Conservation (phyloP, 2,888 invertebrate species). For the Scaptodrosophila latifasciaeformis region DNA sequence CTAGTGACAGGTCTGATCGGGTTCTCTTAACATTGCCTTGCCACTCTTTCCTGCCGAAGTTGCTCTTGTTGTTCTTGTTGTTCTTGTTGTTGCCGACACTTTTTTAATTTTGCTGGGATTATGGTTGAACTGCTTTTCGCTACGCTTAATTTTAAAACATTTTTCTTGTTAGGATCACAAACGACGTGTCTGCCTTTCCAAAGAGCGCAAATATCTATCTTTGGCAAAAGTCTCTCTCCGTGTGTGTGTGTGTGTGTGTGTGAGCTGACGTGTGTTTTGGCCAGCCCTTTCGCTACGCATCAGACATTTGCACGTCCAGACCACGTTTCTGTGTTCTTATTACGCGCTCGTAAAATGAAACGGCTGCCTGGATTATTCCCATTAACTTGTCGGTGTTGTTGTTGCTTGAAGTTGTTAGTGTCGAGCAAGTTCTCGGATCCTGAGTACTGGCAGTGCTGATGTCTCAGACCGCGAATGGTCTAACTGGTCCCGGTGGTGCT, state of each 20-base stretch:
- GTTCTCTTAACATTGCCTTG: neutral
- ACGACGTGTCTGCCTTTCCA: conserved; percentile 11
- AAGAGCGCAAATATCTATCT: neutral
- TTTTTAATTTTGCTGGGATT: conserved; percentile 64
- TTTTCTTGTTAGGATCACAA: conserved; percentile 14
- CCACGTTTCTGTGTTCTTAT: conserved; percentile 63
- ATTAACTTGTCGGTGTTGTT: conserved; percentile 53
- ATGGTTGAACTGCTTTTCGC: conserved; percentile 27
- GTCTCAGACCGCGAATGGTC: conserved; percentile 3
- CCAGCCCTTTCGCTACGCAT: neutral
- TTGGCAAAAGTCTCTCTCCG: neutral
- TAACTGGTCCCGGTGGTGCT: neutral
- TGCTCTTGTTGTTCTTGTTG: neutral
- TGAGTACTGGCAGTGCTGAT: conserved; percentile 2
- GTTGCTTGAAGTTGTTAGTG: conserved; percentile 36
- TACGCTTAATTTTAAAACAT: conserved; percentile 49
- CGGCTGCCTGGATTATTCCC: conserved; percentile 59
- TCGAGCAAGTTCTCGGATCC: neutral
- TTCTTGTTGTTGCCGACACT: neutral
- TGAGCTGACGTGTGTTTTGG: conserved; percentile 18
- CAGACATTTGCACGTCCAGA: conserved; percentile 40
- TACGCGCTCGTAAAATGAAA: conserved; percentile 66
- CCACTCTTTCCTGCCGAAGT: conserved; percentile 3
- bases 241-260: too few species aligned
- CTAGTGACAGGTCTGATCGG: conserved; percentile 17